Conservation (phyloP, 2,113 vertebrate species). For the Cottus gobio region DNA sequence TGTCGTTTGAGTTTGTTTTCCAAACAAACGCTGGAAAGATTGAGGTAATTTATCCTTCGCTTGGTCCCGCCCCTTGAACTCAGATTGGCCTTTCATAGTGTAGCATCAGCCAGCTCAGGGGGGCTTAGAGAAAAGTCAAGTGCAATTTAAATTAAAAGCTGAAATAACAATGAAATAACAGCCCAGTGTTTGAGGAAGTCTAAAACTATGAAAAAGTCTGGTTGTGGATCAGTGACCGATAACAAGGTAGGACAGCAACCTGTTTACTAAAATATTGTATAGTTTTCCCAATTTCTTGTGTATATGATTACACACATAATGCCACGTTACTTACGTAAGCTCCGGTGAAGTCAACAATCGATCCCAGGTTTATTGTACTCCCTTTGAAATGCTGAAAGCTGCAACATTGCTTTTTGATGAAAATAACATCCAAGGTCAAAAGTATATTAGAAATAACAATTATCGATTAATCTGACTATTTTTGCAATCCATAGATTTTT, state of each 20-base stretch:
- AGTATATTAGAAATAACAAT: background rate
- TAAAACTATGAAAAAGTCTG: background rate
- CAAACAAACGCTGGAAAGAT: background rate
- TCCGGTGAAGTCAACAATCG: background rate
- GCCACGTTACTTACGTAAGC: background rate
- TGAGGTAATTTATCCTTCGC: background rate
- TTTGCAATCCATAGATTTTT: too few relatives aligned
- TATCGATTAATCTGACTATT: too few relatives aligned
- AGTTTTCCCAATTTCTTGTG: background rate
- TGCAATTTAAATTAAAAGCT: background rate
- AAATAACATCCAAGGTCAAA: background rate
- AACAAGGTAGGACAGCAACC: background rate
- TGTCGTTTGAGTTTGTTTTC: background rate
- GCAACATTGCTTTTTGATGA: background rate
- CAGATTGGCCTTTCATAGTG: too few relatives aligned
- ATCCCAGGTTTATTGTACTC: background rate
- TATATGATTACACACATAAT: background rate
- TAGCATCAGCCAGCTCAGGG: too few relatives aligned
- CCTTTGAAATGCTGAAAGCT: background rate
- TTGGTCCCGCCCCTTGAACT: too few relatives aligned
- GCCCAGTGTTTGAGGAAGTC: background rate
- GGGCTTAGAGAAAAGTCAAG: too few relatives aligned
- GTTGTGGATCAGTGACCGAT: background rate
- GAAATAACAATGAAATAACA: background rate
- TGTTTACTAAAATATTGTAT: background rate